Conservation (phyloP, 2,888 invertebrate genomes). For the Drosophila neonasuta region DNA sequence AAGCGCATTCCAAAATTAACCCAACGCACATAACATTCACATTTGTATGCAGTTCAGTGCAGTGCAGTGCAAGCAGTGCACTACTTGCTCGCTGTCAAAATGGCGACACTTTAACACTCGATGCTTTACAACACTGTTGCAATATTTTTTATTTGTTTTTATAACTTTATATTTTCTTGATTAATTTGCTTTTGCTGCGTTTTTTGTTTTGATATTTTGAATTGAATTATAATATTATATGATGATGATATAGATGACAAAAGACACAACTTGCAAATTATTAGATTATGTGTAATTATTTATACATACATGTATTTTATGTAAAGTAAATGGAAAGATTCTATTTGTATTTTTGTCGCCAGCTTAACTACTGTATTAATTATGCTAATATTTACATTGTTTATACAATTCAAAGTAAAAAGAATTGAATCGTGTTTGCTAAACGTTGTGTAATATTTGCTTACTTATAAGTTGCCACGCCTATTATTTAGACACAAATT, state of each 20-base stretch:
- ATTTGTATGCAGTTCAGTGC: conserved; percentile 39
- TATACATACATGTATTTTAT: conserved; percentile 52
- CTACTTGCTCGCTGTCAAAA: conserved; percentile 30
- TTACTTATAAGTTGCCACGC: conserved; percentile 69
- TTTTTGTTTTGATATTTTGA: conserved; percentile 65
- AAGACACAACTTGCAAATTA: conserved; percentile 54
- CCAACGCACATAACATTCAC: conserved; percentile 17
- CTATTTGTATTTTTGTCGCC: conserved; percentile 67
- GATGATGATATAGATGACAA: conserved; percentile 42
- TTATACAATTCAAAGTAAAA: conserved; percentile 57
- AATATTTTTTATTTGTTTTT: conserved; percentile 51
- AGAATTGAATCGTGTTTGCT: conserved; percentile 55
- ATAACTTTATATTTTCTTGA: conserved; percentile 29
- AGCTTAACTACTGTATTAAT: conserved; percentile 76
- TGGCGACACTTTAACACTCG: conserved; percentile 39
- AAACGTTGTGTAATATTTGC: conserved; percentile 78
- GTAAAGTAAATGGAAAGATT: conserved; percentile 64
- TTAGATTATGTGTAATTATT: conserved; percentile 62
- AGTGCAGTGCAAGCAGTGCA: conserved; percentile 16
- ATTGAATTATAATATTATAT: conserved; percentile 39
- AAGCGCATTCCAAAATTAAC: conserved; percentile 57
- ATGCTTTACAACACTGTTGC: conserved; percentile 67
- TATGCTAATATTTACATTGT: conserved; percentile 76
- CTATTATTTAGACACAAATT: conserved; percentile 45
- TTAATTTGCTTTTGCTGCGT: conserved; percentile 39